Conservation (phyloP, 2,113 vertebrate species). For the Copsychus sechellarum region DNA sequence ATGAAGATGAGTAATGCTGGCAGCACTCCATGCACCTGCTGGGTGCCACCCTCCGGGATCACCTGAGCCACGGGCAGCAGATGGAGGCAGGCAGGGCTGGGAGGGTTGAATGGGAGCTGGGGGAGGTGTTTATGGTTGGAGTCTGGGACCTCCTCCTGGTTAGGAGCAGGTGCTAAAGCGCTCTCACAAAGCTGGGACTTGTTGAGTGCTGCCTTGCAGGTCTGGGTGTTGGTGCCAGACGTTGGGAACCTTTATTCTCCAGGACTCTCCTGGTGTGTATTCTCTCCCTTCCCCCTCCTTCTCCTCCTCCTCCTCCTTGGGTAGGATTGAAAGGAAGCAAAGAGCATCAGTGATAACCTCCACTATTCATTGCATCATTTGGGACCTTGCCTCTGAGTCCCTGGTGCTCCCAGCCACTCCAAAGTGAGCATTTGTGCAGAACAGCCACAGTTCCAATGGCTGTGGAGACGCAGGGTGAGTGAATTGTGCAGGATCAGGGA, state of each 20-base stretch:
- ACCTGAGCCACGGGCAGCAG: conserved; percentile 50
- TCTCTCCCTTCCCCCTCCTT: background rate
- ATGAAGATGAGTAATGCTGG: conserved; percentile 75
- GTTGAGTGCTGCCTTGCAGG: background rate
- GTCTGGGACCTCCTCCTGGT: background rate
- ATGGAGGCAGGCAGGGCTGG: background rate
- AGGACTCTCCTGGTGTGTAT: background rate
- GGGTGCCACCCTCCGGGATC: conserved; percentile 67
- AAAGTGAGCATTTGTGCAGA: background rate
- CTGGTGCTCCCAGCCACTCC: background rate
- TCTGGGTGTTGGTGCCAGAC: background rate
- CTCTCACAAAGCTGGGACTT: background rate
- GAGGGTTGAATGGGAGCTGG: background rate
- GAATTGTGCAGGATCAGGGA: background rate
- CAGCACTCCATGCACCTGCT: conserved; percentile 76
- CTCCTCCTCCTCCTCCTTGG: background rate
- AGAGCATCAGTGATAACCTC: background rate
- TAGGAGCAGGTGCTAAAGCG: background rate
- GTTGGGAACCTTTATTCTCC: background rate
- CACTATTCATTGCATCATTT: background rate
- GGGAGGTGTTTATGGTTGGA: background rate
- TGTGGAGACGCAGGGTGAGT: rapidly evolving
- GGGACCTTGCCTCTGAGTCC: background rate
- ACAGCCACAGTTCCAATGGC: background rate
- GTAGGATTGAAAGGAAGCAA: background rate